Percentiles rank a stretch among this genome's conserved stretches.
These are phyloP conservation scores for Orthonevra nobilis DNA, from an alignment of 2,888 invertebrate genomes.

Conservation along the genomic window DNA sequence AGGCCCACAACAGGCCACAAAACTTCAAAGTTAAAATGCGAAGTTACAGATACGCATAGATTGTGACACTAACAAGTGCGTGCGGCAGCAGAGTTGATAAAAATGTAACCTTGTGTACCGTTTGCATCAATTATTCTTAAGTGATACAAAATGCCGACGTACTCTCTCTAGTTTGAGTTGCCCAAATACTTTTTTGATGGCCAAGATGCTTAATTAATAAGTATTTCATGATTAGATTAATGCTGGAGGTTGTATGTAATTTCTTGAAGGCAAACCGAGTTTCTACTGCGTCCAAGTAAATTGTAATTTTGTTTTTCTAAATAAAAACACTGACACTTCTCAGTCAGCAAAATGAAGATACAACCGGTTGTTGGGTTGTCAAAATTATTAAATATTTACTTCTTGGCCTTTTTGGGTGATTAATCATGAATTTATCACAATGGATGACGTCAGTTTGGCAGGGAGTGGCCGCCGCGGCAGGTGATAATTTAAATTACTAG, in stretches of 20 bases:
- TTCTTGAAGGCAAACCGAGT: constrained; percentile 4
- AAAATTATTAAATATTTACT: too few relatives aligned
- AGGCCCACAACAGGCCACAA: too few relatives aligned
- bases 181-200: too few relatives aligned
- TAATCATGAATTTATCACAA: neutral
- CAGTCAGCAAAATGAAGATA: neutral
- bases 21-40: too few relatives aligned
- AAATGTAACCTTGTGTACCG: constrained; percentile 6
- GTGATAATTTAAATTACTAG: too few relatives aligned
- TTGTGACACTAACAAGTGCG: constrained; percentile 14
- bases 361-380: constrained; percentile 9
- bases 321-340: neutral
- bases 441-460: neutral
- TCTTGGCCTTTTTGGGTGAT: neutral
- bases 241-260: neutral
- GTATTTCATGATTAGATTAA: neutral
- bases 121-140: constrained; percentile 15
- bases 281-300: too few relatives aligned
- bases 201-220: neutral
- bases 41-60: too few relatives aligned
- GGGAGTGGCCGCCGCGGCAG: too few relatives aligned
- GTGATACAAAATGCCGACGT: too few relatives aligned
- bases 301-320: constrained; percentile 2
- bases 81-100: neutral
- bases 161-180: too few relatives aligned